Percentiles rank a stretch among this genome's conserved stretches.
Evolutionary conservation across 2,113 vertebrate genomes (phyloP).

Genomic region (Egretta garzetta): DNA sequence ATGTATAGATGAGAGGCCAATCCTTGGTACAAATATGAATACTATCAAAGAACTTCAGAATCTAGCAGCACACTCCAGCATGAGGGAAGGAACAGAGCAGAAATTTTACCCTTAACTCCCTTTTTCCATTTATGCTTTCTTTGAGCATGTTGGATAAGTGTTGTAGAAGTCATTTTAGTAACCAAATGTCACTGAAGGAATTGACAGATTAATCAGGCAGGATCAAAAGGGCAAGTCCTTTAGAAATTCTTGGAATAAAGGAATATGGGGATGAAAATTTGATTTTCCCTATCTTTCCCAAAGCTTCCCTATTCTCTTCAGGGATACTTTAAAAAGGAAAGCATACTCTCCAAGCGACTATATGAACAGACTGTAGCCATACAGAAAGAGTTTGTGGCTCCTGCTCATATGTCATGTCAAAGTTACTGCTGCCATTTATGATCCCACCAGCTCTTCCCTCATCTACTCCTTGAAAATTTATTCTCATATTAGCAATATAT

Average conservation of each 20-base stretch:
- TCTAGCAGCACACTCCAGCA: neutral
- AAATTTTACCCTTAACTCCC: neutral
- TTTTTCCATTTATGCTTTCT: neutral
- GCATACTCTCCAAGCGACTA: neutral
- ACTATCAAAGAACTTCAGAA: constrained; percentile 37
- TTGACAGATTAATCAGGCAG: neutral
- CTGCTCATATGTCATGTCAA: neutral
- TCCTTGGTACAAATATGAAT: neutral
- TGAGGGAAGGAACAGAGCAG: neutral
- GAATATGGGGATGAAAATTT: neutral
- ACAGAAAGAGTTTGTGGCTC: neutral
- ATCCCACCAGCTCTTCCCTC: neutral
- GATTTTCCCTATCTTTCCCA: neutral
- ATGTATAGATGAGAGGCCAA: constrained; percentile 21
- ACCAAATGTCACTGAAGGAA: neutral
- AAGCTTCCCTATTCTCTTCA: neutral
- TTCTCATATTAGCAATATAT: neutral
- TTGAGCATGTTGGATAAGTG: neutral
- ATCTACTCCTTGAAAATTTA: neutral
- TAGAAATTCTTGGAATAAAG: neutral
- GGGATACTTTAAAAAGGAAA: neutral
- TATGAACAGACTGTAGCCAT: neutral
- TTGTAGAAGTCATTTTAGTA: neutral
- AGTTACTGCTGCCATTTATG: neutral
- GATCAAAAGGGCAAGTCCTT: neutral